Evolutionary conservation across 1,140 invertebrate genomes (phyloP).

Genomic region (Watersipora subatra): DNA sequence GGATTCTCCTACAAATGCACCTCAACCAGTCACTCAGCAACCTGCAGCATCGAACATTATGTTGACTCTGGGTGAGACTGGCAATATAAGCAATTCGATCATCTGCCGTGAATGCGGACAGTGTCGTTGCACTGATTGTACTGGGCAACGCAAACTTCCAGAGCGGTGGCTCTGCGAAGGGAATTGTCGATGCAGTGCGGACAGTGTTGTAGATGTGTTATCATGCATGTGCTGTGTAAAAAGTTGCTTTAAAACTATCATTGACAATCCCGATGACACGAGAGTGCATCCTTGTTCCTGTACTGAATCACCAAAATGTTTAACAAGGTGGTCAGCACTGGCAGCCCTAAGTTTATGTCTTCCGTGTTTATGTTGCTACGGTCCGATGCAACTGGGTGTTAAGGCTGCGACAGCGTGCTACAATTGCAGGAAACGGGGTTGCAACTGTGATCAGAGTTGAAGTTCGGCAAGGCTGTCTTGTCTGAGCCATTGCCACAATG

Average conservation of each 20-base stretch:
- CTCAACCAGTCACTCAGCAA: not conserved
- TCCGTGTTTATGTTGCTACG: constrained; percentile 1
- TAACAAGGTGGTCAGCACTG: not conserved
- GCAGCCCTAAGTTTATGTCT: not conserved
- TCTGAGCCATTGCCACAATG: too few species aligned
- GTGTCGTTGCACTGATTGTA: not conserved
- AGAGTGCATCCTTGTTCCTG: not conserved
- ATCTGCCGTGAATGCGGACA: not conserved
- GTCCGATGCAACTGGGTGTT: not conserved
- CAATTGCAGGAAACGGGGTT: not conserved
- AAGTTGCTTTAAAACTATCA: not conserved
- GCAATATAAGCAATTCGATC: not conserved
- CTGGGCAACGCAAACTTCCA: not conserved
- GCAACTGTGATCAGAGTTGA: not conserved
- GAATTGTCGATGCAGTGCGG: not conserved
- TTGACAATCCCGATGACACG: not conserved
- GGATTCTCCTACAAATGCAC: too few species aligned
- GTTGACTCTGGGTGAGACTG: not conserved
- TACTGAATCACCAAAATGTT: not conserved
- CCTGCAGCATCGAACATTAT: not conserved
- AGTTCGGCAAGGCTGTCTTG: too few species aligned
- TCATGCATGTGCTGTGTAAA: constrained; percentile 1
- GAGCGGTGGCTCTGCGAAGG: not conserved
- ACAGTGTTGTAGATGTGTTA: not conserved
- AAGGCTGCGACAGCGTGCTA: not conserved